Conservation (phyloP, 92 coral and sea anemone genomes). For the Porites lobata region DNA sequence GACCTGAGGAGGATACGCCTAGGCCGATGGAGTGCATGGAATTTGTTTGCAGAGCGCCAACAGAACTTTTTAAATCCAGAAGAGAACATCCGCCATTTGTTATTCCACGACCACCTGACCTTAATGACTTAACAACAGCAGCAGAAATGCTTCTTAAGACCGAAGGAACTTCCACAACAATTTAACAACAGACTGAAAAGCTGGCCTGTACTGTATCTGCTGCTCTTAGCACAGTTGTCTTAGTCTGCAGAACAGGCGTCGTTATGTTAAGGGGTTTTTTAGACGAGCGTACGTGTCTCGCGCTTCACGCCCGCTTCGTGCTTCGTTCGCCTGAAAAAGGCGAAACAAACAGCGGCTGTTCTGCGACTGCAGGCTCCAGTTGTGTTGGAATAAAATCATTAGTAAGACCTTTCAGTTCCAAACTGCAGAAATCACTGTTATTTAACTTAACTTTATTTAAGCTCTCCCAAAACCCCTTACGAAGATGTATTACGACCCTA, state of each 20-base stretch:
- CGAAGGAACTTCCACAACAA: constrained; percentile 15
- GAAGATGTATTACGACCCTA: too few relatives aligned
- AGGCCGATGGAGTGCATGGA: constrained; percentile 98
- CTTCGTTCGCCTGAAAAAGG: too few relatives aligned
- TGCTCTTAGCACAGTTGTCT: too few relatives aligned
- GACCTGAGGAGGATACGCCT: constrained; percentile 98
- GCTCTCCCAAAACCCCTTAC: too few relatives aligned
- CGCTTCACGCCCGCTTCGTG: too few relatives aligned
- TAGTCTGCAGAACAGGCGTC: too few relatives aligned
- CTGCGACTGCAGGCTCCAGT: too few relatives aligned
- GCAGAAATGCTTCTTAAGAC: constrained; percentile 75
- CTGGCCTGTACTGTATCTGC: not conserved
- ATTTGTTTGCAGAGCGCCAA: constrained; percentile 98
- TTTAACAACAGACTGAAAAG: not conserved
- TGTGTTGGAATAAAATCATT: not conserved
- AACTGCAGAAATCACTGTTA: not conserved
- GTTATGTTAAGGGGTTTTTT: too few relatives aligned
- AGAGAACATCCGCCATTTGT: constrained; percentile 95
- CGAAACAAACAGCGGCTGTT: too few relatives aligned
- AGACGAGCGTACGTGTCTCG: too few relatives aligned
- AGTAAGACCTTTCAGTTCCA: not conserved
- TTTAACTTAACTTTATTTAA: too few relatives aligned
- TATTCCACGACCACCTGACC: constrained; percentile 85
- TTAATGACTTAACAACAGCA: constrained; percentile 89
- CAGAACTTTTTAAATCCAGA: constrained; percentile 90